These are phyloP conservation scores for Homalodisca vitripennis DNA, from an alignment of 1,140 invertebrate species.

Conservation along the genomic window DNA sequence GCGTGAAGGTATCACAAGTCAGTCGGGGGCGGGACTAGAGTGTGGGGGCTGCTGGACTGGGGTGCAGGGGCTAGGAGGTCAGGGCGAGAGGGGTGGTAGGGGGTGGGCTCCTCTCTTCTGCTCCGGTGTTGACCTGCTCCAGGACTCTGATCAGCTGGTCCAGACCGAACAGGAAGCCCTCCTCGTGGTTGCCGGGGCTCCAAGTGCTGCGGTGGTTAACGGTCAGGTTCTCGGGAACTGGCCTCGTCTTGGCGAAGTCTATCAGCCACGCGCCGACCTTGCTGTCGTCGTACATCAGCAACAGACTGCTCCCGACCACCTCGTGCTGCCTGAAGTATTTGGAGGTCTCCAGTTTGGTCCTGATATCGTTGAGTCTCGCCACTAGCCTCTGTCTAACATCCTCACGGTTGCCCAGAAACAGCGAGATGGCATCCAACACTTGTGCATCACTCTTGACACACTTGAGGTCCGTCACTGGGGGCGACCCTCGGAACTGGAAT, in stretches of 20 bases:
- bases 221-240: slow-evolving; percentile 65
- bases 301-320: slow-evolving; percentile 88
- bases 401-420: slow-evolving; percentile 70
- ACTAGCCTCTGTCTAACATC: slow-evolving; percentile 68
- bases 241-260: slow-evolving; percentile 91
- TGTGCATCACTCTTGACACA: slow-evolving; percentile 74
- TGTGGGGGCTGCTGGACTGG: neutral
- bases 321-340: slow-evolving; percentile 88
- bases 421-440: slow-evolving; percentile 73
- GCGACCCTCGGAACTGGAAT: slow-evolving; percentile 59
- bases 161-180: slow-evolving; percentile 88
- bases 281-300: slow-evolving; percentile 88
- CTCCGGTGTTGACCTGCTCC: slow-evolving; percentile 21
- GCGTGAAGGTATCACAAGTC: neutral
- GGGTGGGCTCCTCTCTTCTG: neutral
- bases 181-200: slow-evolving; percentile 91
- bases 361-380: slow-evolving; percentile 72
- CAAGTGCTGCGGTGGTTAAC: slow-evolving; percentile 77
- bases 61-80: slow-evolving; percentile 31
- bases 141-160: slow-evolving; percentile 72
- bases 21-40: neutral
- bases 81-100: slow-evolving; percentile 34
- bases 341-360: slow-evolving; percentile 77
- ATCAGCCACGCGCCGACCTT: slow-evolving; percentile 92
- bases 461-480: slow-evolving; percentile 74